Percentiles rank a stretch among this genome's conserved stretches.
These are phyloP conservation scores for Abrostola triplasia DNA, from an alignment of 2,888 invertebrate species.

Conservation along the genomic window DNA sequence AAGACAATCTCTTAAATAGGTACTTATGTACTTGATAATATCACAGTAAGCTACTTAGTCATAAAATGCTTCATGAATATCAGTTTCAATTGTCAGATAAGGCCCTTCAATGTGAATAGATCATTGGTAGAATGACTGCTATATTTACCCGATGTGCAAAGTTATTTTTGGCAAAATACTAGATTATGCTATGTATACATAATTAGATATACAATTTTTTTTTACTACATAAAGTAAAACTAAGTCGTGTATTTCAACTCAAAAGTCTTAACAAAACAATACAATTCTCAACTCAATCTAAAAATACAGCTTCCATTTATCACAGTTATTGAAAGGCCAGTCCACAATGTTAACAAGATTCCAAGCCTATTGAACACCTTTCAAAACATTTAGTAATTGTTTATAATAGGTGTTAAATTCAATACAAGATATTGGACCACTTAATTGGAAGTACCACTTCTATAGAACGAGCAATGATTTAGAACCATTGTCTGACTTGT, in stretches of 20 bases:
- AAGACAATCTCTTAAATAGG: too few relatives aligned
- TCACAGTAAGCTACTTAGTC: too few relatives aligned
- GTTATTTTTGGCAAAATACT: too few relatives aligned
- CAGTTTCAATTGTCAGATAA: too few relatives aligned
- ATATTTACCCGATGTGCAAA: too few relatives aligned
- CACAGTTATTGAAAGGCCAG: not conserved
- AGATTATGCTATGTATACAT: too few relatives aligned
- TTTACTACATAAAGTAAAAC: too few relatives aligned
- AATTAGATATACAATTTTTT: too few relatives aligned
- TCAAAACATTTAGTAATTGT: not conserved
- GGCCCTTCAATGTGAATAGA: too few relatives aligned
- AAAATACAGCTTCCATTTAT: not conserved
- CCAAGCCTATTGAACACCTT: not conserved
- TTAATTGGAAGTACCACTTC: constrained; percentile 1
- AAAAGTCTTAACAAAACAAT: not conserved
- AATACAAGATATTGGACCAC: not conserved
- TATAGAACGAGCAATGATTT: not conserved
- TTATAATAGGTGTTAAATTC: constrained; percentile 1
- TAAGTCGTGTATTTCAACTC: not conserved
- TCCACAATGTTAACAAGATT: not conserved
- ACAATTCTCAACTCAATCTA: not conserved
- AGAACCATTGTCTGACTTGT: not conserved
- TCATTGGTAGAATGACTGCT: too few relatives aligned
- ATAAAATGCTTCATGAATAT: too few relatives aligned
- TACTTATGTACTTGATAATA: too few relatives aligned